phyloP scores from a whole-genome alignment of 2,888 invertebrate species.

The Laspeyria flexula region DNA sequence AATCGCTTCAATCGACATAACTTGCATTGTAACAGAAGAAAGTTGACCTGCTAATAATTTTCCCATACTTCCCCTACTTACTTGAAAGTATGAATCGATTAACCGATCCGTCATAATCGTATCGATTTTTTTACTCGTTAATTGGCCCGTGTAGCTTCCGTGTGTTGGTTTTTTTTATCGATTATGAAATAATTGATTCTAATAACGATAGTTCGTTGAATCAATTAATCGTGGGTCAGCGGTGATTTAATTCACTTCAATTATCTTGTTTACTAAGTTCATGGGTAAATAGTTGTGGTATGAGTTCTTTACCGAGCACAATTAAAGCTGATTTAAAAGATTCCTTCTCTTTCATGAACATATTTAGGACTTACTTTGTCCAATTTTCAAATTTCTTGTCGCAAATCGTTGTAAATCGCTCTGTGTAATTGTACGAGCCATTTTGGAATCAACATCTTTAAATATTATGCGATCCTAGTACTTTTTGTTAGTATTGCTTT shows the following conservation, averaged over 20 bases:
- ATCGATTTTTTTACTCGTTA: slow-evolving; percentile 58
- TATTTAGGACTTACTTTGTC: too few species aligned
- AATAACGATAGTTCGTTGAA: slow-evolving; percentile 68
- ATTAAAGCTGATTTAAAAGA: too few species aligned
- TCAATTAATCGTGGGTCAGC: slow-evolving; percentile 65
- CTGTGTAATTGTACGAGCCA: too few species aligned
- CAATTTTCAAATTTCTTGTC: too few species aligned
- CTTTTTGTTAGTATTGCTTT: too few species aligned
- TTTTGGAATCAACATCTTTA: too few species aligned
- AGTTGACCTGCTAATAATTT: slow-evolving; percentile 67
- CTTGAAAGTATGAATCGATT: slow-evolving; percentile 64
- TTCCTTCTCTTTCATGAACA: too few species aligned
- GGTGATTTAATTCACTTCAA: slow-evolving; percentile 47
- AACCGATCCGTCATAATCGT: slow-evolving; percentile 70
- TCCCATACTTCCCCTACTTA: slow-evolving; percentile 67
- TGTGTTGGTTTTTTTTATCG: slow-evolving; percentile 66
- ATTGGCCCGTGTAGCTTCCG: slow-evolving; percentile 72
- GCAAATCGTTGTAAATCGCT: too few species aligned
- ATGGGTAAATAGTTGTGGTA: slow-evolving; percentile 2
- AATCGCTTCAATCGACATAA: slow-evolving; percentile 13
- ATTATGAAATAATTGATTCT: slow-evolving; percentile 68
- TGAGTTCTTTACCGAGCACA: too few species aligned
- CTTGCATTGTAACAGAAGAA: slow-evolving; percentile 59
- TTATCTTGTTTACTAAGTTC: slow-evolving; percentile 20
- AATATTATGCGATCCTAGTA: too few species aligned